Conservation (phyloP, 2,797 vertebrate species). For the Betta splendens region DNA sequence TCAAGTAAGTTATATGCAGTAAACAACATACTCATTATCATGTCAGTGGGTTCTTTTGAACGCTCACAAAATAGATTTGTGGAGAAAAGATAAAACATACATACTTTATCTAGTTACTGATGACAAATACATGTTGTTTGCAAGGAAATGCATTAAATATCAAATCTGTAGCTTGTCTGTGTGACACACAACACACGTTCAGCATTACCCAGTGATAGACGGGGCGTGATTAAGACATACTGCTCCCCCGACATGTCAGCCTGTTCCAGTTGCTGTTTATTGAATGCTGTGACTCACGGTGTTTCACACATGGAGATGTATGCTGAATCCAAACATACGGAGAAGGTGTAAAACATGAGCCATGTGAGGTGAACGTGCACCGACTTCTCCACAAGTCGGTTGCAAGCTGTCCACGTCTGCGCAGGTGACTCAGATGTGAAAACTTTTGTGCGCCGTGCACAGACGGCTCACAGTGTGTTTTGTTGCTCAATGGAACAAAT, state of each 20-base stretch:
- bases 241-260: constrained; percentile 9
- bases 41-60: not conserved
- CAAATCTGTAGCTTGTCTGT: not conserved
- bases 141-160: too few species aligned
- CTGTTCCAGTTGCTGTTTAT: constrained; percentile 19
- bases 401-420: constrained; percentile 34
- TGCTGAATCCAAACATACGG: constrained; percentile 39
- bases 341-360: constrained; percentile 46
- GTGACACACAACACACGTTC: not conserved
- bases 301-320: constrained; percentile 30
- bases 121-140: too few species aligned
- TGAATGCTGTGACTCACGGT: constrained; percentile 10
- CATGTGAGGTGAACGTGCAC: constrained; percentile 32
- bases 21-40: constrained; percentile 17
- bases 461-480: constrained; percentile 52
- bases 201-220: not conserved
- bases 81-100: not conserved
- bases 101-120: too few species aligned
- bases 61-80: constrained; percentile 1
- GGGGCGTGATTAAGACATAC: not conserved
- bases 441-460: constrained; percentile 41
- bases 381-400: constrained; percentile 27
- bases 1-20: constrained; percentile 27
- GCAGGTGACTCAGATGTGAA: constrained; percentile 58
- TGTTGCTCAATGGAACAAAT: constrained; percentile 74